These are phyloP conservation scores for Dicyrtoma fusca DNA, from an alignment of 2,888 invertebrate genomes.

Conservation along the genomic window DNA sequence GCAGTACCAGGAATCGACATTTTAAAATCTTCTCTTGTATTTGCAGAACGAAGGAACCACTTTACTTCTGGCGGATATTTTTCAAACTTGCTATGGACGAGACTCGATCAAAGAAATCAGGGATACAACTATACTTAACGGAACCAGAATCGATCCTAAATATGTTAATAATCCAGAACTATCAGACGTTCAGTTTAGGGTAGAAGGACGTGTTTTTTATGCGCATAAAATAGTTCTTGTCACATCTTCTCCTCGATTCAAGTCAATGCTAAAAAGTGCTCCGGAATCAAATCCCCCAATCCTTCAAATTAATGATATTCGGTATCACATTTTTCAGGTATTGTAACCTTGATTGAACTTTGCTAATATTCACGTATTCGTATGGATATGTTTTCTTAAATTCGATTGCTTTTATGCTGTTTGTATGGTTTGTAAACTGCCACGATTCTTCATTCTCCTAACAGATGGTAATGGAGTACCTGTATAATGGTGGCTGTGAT, in stretches of 20 bases:
- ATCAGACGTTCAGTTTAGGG: constrained; percentile 89
- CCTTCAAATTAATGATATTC: constrained; percentile 88
- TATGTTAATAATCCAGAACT: constrained; percentile 93
- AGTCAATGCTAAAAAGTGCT: constrained; percentile 80
- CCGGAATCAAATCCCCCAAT: constrained; percentile 77
- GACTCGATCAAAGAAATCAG: constrained; percentile 78
- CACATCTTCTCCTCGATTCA: constrained; percentile 82
- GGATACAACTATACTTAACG: constrained; percentile 63
- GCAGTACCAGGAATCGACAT: not conserved
- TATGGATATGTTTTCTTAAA: too few species aligned
- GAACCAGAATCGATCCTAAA: constrained; percentile 84
- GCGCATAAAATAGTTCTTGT: constrained; percentile 93
- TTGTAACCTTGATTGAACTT: too few species aligned
- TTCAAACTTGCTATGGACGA: constrained; percentile 87
- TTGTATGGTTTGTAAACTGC: too few species aligned
- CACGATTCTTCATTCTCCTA: too few species aligned
- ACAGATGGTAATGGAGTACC: constrained; percentile 88
- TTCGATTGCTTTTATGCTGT: too few species aligned
- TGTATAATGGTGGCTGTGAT: constrained; percentile 86
- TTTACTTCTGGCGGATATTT: constrained; percentile 81
- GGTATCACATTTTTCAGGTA: constrained; percentile 93
- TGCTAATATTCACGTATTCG: too few species aligned
- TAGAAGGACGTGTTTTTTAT: constrained; percentile 87
- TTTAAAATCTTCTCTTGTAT: not conserved
- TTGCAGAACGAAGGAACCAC: constrained; percentile 84